A percentile compares a stretch with the other conserved stretches of the same genome.
Evolutionary conservation across 1,140 invertebrate species (phyloP).

Genomic region (Thereuonema tuberculata): DNA sequence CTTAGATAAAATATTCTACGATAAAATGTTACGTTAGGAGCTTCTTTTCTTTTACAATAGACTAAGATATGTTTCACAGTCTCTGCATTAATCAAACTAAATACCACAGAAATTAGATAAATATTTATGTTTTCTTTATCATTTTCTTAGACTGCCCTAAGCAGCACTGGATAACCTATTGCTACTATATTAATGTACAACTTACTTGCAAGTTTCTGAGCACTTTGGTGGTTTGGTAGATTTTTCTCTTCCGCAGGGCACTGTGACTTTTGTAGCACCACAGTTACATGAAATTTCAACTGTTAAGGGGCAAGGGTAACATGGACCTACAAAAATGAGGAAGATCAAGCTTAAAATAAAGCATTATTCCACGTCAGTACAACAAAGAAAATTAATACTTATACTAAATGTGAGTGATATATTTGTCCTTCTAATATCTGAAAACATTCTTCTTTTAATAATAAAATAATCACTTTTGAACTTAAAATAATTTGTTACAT

Average conservation of each 20-base stretch:
- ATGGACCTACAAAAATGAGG: conserved; percentile 44
- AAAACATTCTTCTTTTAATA: neutral
- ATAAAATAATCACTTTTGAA: neutral
- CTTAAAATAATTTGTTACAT: neutral
- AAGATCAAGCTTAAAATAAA: too few relatives aligned
- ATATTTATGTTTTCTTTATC: too few relatives aligned
- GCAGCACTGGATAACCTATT: too few relatives aligned
- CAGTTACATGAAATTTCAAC: conserved; percentile 68
- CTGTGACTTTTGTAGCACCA: conserved; percentile 56
- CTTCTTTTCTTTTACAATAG: too few relatives aligned
- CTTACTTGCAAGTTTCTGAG: conserved; percentile 42
- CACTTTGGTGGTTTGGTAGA: conserved; percentile 64
- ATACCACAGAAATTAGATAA: too few relatives aligned
- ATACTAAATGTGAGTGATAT: neutral
- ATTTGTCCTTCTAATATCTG: neutral
- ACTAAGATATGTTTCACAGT: too few relatives aligned
- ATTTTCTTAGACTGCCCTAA: too few relatives aligned
- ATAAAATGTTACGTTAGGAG: too few relatives aligned
- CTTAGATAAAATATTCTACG: too few relatives aligned
- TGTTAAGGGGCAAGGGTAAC: conserved; percentile 73
- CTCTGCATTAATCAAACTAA: too few relatives aligned
- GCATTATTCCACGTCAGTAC: too few relatives aligned
- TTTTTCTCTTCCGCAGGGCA: conserved; percentile 72
- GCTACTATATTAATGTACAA: too few relatives aligned
- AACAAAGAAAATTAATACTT: conserved; percentile 1